phyloP scores from a whole-genome alignment of 2,797 vertebrate genomes.

The Dipus sagitta region DNA sequence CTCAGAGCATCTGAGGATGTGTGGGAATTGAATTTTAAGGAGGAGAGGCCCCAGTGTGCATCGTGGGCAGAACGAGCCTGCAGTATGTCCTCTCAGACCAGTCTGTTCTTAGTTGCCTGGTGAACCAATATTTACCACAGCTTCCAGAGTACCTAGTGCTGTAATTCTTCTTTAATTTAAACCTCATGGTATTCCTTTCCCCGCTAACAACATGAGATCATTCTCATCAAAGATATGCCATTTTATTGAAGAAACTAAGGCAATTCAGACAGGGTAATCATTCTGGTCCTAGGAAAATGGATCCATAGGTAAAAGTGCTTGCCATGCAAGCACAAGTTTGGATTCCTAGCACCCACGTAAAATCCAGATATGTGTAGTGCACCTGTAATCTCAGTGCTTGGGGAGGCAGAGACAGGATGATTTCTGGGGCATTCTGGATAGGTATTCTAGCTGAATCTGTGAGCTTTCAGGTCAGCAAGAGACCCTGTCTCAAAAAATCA shows the following conservation, averaged over 20 bases:
- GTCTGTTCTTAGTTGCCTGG: background rate
- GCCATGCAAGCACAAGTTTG: too few species aligned
- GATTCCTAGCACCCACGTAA: too few species aligned
- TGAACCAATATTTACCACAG: background rate
- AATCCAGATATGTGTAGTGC: too few species aligned
- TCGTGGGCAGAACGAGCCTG: background rate
- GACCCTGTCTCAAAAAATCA: too few species aligned
- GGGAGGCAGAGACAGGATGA: too few species aligned
- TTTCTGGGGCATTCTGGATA: too few species aligned
- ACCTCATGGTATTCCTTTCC: background rate
- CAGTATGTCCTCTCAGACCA: background rate
- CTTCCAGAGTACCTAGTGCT: fast-evolving
- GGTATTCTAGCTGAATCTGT: too few species aligned
- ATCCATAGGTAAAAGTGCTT: too few species aligned
- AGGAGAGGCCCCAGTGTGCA: background rate
- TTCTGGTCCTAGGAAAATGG: too few species aligned
- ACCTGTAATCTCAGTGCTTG: too few species aligned
- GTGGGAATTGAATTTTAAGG: background rate
- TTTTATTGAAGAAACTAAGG: background rate
- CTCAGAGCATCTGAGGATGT: background rate
- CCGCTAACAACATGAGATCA: background rate
- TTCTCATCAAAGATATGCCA: too few species aligned
- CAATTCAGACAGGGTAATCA: background rate
- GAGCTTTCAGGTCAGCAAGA: too few species aligned
- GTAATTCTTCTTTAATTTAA: background rate